A percentile compares a stretch with the other conserved stretches of the same genome.
Conservation (phyloP, 92 coral and sea anemone species). For the Blastomussa wellsi region DNA sequence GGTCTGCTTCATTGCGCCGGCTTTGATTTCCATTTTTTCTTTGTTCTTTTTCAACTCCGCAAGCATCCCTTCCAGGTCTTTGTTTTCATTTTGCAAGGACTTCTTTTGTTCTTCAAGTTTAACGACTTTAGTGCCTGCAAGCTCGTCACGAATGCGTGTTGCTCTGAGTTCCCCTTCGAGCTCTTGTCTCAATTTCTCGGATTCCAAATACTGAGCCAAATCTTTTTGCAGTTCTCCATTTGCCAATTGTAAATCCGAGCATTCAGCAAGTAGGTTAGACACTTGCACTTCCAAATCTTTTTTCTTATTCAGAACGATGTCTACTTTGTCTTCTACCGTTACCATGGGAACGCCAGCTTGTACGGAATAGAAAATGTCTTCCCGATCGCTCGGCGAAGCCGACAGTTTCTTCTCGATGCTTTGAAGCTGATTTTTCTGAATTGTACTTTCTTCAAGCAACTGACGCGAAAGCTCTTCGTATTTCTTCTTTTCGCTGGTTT, state of each 20-base stretch:
- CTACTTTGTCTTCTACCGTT: constrained; percentile 75
- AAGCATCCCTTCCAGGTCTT: constrained; percentile 46
- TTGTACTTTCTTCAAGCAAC: constrained; percentile 51
- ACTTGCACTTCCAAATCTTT: constrained; percentile 59
- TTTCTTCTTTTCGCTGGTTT: constrained; percentile 59
- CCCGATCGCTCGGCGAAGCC: constrained; percentile 2
- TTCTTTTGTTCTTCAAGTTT: constrained; percentile 58
- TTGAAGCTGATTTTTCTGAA: constrained; percentile 48
- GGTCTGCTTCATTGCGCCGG: constrained; percentile 39
- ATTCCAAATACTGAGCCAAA: constrained; percentile 28
- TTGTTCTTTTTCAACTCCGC: constrained; percentile 27
- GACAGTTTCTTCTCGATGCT: constrained; percentile 61
- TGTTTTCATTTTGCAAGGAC: constrained; percentile 53
- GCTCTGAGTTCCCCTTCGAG: constrained; percentile 54
- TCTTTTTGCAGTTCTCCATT: constrained; percentile 64
- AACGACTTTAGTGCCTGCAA: constrained; percentile 28
- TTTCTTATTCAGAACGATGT: constrained; percentile 53
- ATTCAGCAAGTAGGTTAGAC: constrained; percentile 57
- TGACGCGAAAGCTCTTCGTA: constrained; percentile 43
- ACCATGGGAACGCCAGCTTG: constrained; percentile 58
- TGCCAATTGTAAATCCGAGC: constrained; percentile 40
- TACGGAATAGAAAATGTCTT: background rate
- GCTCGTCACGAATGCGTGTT: constrained; percentile 45
- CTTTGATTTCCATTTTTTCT: constrained; percentile 38
- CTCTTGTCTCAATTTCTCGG: constrained; percentile 57